phyloP scores from a whole-genome alignment of 2,888 invertebrate genomes.

The Mesorhabditis spiculigera region DNA sequence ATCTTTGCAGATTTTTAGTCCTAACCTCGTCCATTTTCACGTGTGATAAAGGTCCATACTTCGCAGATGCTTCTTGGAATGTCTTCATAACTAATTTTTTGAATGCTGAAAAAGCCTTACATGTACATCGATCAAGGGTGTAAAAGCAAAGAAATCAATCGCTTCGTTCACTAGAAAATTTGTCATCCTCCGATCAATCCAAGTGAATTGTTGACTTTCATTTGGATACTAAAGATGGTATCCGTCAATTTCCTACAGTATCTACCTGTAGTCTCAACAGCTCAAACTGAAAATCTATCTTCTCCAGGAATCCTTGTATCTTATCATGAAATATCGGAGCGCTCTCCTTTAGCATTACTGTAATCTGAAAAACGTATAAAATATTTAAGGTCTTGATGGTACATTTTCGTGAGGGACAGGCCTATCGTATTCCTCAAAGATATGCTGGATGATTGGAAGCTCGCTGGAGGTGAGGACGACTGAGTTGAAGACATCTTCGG shows the following conservation, averaged over 20 bases:
- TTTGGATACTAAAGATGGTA: neutral
- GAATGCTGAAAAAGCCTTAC: neutral
- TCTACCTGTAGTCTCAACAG: neutral
- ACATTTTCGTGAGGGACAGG: neutral
- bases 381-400: neutral
- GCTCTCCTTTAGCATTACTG: neutral
- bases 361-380: neutral
- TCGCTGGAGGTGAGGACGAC: neutral
- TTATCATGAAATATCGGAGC: neutral
- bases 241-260: neutral
- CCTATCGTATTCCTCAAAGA: neutral
- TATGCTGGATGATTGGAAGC: neutral
- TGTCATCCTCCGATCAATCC: neutral
- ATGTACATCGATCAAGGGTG: conserved; percentile 1
- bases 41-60: neutral
- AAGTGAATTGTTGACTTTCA: neutral
- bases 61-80: conserved; percentile 1
- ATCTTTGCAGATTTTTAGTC: neutral
- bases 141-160: conserved; percentile 1
- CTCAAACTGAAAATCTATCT: neutral
- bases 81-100: neutral
- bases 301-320: neutral
- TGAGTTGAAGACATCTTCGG: no score
- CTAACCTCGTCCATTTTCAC: conserved; percentile 4
- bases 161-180: conserved; percentile 1